These are phyloP conservation scores for Stigmatopora nigra DNA, from an alignment of 2,113 vertebrate species.

Conservation along the genomic window DNA sequence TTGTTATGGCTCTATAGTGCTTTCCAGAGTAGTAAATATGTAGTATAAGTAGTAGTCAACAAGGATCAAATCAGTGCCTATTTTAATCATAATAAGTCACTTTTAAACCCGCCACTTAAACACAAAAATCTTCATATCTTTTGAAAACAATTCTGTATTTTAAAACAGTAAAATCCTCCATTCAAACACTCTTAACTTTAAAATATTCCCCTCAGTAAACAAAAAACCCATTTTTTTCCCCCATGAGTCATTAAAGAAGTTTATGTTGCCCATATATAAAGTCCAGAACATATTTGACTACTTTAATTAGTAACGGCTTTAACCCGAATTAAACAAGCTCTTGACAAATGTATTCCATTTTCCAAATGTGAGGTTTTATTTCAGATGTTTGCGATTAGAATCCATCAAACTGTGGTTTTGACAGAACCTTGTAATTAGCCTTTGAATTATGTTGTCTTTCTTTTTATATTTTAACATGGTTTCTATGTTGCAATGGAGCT, in stretches of 20 bases:
- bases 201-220: neutral
- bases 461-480: neutral
- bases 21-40: no score
- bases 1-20: no score
- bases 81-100: neutral
- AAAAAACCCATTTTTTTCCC: neutral
- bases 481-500: neutral
- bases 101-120: neutral
- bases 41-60: no score
- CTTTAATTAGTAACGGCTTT: neutral
- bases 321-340: neutral
- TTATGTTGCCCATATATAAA: neutral
- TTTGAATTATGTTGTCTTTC: neutral
- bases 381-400: constrained; percentile 1
- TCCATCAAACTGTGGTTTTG: neutral
- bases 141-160: no score
- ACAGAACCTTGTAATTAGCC: neutral
- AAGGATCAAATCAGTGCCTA: no score
- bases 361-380: neutral
- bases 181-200: no score
- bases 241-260: neutral
- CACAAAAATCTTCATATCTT: no score
- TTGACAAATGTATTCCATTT: neutral
- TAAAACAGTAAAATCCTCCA: no score
- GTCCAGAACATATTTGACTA: neutral